These are phyloP conservation scores for Plectropomus leopardus DNA, from an alignment of 2,113 vertebrate species.

Conservation along the genomic window DNA sequence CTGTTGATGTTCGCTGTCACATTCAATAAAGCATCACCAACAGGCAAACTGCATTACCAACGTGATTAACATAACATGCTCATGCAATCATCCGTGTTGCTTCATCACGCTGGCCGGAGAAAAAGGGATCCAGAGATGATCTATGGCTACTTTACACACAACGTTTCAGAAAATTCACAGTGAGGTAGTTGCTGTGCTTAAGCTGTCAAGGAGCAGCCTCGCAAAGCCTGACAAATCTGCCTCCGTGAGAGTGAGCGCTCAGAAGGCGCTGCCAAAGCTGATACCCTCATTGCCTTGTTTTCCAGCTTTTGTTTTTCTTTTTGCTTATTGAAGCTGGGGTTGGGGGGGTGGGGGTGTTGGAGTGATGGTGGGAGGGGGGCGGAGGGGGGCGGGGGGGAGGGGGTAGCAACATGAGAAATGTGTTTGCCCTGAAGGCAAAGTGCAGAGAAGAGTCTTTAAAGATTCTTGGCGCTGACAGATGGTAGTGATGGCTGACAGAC, in stretches of 20 bases:
- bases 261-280: conserved; percentile 70
- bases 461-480: conserved; percentile 75
- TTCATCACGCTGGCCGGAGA: conserved; percentile 51
- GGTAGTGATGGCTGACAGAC: conserved; percentile 77
- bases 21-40: conserved; percentile 53
- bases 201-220: conserved; percentile 72
- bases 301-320: conserved; percentile 74
- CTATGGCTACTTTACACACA: conserved; percentile 53
- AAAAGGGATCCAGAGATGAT: conserved; percentile 32
- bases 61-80: conserved; percentile 62
- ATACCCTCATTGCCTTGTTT: conserved; percentile 69
- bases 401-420: conserved; percentile 69
- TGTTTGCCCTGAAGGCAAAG: conserved; percentile 77
- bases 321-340: conserved; percentile 62
- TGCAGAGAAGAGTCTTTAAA: conserved; percentile 77
- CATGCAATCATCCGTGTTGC: conserved; percentile 50
- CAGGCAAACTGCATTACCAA: conserved; percentile 56
- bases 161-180: conserved; percentile 48
- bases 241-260: conserved; percentile 60
- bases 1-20: conserved; percentile 62
- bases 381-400: conserved; percentile 12
- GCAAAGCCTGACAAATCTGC: conserved; percentile 78
- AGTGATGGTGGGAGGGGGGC: conserved; percentile 16
- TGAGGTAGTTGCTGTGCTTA: conserved; percentile 64
- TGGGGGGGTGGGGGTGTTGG: background rate